Evolutionary conservation across 2,113 vertebrate species (phyloP).

Genomic region (Misgurnus mizolepis): DNA sequence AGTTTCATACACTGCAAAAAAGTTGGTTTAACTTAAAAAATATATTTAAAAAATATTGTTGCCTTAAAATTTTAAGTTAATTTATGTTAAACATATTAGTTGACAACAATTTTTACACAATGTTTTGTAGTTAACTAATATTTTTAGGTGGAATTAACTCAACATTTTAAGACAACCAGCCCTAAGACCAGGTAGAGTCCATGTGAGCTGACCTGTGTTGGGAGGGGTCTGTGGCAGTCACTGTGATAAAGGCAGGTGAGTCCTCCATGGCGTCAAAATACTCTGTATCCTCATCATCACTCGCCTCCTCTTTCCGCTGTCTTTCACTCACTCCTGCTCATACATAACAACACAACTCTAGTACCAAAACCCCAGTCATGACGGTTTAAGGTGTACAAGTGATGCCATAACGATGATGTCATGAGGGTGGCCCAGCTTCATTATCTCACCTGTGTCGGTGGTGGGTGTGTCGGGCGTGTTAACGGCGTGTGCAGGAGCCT

Average conservation of each 20-base stretch:
- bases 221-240: constrained; percentile 84
- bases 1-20: too few species aligned
- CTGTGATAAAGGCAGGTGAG: constrained; percentile 93
- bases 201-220: constrained; percentile 83
- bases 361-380: neutral
- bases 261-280: constrained; percentile 99
- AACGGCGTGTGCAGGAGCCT: constrained; percentile 77
- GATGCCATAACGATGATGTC: neutral
- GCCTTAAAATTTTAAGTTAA: too few species aligned
- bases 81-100: too few species aligned
- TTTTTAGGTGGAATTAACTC: too few species aligned
- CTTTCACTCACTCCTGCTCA: constrained; percentile 74
- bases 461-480: constrained; percentile 66
- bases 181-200: too few species aligned
- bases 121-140: too few species aligned
- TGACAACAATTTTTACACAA: too few species aligned
- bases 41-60: too few species aligned
- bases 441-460: constrained; percentile 79
- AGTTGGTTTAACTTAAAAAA: too few species aligned
- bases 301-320: constrained; percentile 86
- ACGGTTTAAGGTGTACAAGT: neutral
- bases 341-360: constrained; percentile 37
- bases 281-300: constrained; percentile 98
- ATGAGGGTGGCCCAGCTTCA: neutral
- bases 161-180: too few species aligned